Conservation (phyloP, 2,888 invertebrate genomes). For the Eilema sororculum region DNA sequence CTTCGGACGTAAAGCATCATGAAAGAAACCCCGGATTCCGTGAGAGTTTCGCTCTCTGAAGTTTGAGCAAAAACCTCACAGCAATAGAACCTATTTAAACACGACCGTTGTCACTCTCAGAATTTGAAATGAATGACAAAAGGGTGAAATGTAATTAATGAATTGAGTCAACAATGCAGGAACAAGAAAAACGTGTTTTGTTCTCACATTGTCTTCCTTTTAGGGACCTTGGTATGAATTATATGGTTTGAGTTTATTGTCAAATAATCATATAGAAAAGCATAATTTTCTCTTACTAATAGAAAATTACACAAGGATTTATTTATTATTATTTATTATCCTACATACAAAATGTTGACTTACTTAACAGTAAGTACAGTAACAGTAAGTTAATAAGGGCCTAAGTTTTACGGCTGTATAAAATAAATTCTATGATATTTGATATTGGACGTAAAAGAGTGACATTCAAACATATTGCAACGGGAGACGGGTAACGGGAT, state of each 20-base stretch:
- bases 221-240: not conserved
- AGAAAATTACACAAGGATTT: too few relatives aligned
- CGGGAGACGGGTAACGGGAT: too few relatives aligned
- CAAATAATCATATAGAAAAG: not conserved
- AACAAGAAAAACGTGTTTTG: not conserved
- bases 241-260: not conserved
- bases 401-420: too few relatives aligned
- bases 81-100: not conserved
- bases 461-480: too few relatives aligned
- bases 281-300: too few relatives aligned
- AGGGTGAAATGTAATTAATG: slow-evolving; percentile 2
- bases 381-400: too few relatives aligned
- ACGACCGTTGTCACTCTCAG: not conserved
- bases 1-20: not conserved
- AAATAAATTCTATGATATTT: too few relatives aligned
- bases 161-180: not conserved
- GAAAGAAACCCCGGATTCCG: not conserved
- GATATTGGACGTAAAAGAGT: too few relatives aligned
- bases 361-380: too few relatives aligned
- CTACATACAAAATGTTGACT: too few relatives aligned
- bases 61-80: not conserved
- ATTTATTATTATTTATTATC: too few relatives aligned
- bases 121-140: slow-evolving; percentile 2
- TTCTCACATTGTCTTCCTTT: not conserved
- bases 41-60: not conserved